Evolutionary conservation across 64 coral and sea anemone species (phyloP).

Genomic region (Exaiptasia diaphana): DNA sequence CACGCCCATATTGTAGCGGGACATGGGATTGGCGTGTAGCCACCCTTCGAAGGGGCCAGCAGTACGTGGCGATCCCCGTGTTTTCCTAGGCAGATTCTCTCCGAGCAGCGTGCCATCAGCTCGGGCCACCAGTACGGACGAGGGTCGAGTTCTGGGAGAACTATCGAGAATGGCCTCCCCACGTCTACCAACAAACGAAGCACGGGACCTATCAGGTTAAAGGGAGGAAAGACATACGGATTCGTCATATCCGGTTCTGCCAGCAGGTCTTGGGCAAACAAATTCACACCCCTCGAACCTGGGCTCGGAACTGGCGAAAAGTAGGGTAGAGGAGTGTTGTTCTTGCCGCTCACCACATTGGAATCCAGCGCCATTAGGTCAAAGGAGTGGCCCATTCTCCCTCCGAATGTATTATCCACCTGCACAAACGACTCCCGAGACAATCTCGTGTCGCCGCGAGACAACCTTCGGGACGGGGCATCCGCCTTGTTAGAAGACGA

Average conservation of each 20-base stretch:
- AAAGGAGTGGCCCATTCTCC: neutral
- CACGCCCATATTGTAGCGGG: constrained; percentile 16
- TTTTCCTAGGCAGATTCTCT: neutral
- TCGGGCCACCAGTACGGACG: constrained; percentile 25
- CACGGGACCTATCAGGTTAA: constrained; percentile 5
- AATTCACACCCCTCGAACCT: constrained; percentile 9
- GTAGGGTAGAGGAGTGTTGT: neutral
- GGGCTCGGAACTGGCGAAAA: constrained; percentile 21
- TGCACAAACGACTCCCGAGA: neutral
- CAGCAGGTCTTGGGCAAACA: constrained; percentile 14
- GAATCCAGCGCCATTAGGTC: constrained; percentile 17
- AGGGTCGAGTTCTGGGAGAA: constrained; percentile 10
- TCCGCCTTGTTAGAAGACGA: neutral
- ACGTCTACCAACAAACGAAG: neutral
- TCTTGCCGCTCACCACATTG: neutral
- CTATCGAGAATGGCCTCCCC: neutral
- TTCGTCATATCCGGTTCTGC: neutral
- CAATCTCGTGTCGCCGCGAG: neutral
- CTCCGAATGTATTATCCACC: neutral
- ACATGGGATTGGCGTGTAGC: neutral
- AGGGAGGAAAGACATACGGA: constrained; percentile 29
- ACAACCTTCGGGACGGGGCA: neutral
- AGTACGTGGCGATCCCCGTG: neutral
- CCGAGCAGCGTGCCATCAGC: neutral
- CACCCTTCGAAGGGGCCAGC: neutral